A percentile compares a stretch with the other conserved stretches of the same genome.
These are phyloP conservation scores for Oligia latruncula DNA, from an alignment of 2,888 invertebrate species.

Conservation along the genomic window DNA sequence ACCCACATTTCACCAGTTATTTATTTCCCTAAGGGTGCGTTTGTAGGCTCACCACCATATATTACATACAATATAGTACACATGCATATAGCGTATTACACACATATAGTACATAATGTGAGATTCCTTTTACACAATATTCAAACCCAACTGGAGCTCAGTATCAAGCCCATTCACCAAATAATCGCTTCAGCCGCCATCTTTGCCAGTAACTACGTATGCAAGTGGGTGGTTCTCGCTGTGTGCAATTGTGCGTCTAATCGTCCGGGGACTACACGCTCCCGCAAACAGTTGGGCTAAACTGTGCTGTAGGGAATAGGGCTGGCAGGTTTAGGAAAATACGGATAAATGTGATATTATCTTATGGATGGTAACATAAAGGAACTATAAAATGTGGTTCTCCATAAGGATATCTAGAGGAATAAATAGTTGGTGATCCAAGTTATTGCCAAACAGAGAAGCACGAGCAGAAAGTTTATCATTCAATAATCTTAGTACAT, in stretches of 20 bases:
- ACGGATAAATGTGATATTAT: too few relatives aligned
- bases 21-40: too few relatives aligned
- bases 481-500: too few relatives aligned
- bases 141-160: neutral
- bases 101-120: neutral
- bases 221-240: slow-evolving; percentile 16
- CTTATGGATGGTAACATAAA: neutral
- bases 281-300: slow-evolving; percentile 41
- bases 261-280: slow-evolving; percentile 47
- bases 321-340: slow-evolving; percentile 14
- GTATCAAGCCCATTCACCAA: neutral
- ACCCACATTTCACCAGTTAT: too few relatives aligned
- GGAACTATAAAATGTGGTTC: neutral
- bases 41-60: too few relatives aligned
- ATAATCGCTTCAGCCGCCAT: slow-evolving; percentile 10
- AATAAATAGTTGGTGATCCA: too few relatives aligned
- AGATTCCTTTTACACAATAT: neutral
- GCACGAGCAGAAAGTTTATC: too few relatives aligned
- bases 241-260: slow-evolving; percentile 62
- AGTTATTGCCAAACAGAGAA: too few relatives aligned
- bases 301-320: slow-evolving; percentile 30
- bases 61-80: too few relatives aligned
- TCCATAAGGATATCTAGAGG: neutral
- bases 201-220: slow-evolving; percentile 37
- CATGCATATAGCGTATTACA: too few relatives aligned